A percentile compares a stretch with the other conserved stretches of the same genome.
Evolutionary conservation across 2,113 vertebrate species (phyloP).

Genomic region (Xyrauchen texanus): DNA sequence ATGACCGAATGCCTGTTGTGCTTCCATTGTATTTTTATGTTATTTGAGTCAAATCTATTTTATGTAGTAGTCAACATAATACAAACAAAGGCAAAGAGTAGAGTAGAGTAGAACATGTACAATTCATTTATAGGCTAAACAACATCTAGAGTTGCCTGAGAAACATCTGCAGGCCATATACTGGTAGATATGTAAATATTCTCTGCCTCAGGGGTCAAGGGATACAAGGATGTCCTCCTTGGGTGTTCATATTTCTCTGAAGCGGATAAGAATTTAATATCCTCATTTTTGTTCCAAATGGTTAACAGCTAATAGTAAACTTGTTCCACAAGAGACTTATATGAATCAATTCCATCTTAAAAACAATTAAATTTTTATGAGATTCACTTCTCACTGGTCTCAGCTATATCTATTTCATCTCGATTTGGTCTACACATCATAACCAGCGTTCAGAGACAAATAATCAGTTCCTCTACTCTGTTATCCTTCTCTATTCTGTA

Average conservation of each 20-base stretch:
- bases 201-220: neutral
- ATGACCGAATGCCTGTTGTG: no score
- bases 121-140: neutral
- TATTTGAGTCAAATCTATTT: neutral
- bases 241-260: neutral
- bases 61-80: neutral
- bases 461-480: constrained; percentile 45
- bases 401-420: constrained; percentile 9
- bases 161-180: neutral
- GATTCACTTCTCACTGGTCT: constrained; percentile 8
- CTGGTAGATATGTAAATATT: neutral
- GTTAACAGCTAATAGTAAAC: neutral
- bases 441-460: constrained; percentile 40
- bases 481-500: no score
- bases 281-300: neutral
- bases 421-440: constrained; percentile 28
- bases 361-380: constrained; percentile 31
- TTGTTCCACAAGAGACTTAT: neutral
- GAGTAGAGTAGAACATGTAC: no score
- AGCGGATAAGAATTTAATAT: neutral
- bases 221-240: neutral
- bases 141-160: neutral
- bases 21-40: no score
- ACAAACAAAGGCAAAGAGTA: no score
- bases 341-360: neutral